Evolutionary conservation across 1,140 invertebrate species (phyloP), one percentile per base, ranked within the genome.

Genomic region (Babylonia areolata): DNA sequence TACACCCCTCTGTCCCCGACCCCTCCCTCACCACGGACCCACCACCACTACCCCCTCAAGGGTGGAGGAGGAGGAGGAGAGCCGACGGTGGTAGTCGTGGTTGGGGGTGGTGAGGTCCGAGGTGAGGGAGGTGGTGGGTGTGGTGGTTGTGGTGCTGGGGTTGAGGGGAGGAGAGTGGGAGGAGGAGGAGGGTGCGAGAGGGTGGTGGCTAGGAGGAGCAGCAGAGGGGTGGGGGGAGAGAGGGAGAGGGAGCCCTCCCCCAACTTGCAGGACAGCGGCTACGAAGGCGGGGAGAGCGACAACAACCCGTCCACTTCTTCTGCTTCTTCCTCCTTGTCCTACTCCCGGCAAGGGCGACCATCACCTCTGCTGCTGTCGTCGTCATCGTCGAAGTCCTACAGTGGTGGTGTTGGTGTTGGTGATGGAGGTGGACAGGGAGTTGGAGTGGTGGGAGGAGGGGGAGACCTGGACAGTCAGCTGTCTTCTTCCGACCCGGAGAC

Each of bases 381-480:
- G n/a, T n/a, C n/a, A n/a, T n/a, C n/a, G n/a, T 23, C 78, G 23
- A 3, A 37, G 37, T 35, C 78, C 46, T 33, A 28, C 78, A n/a
- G n/a, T n/a, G n/a, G n/a, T n/a, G n/a, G n/a, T n/a, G n/a, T n/a
- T n/a, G n/a, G n/a, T n/a, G n/a, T n/a, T n/a, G n/a, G n/a, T n/a
- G n/a, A n/a, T n/a, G n/a, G n/a, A n/a, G n/a, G n/a, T n/a, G n/a
- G n/a, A n/a, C n/a, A n/a, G n/a, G n/a, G n/a, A n/a, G n/a, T n/a
- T n/a, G n/a, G n/a, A n/a, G n/a, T n/a, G n/a, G n/a, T n/a, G n/a
- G n/a, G n/a, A n/a, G n/a, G n/a, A n/a, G n/a, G n/a, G n/a, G n/a
- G n/a, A n/a, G 78, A 80, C 42, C 42, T 80, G 28, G 78, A 80
- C 46, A 80, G 78, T n/a, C 78, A 80, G 78, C 42, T 80, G 33